A percentile compares a stretch with the other conserved stretches of the same genome.
Conservation (phyloP, 2,797 vertebrate genomes). For the Allobates femoralis region DNA sequence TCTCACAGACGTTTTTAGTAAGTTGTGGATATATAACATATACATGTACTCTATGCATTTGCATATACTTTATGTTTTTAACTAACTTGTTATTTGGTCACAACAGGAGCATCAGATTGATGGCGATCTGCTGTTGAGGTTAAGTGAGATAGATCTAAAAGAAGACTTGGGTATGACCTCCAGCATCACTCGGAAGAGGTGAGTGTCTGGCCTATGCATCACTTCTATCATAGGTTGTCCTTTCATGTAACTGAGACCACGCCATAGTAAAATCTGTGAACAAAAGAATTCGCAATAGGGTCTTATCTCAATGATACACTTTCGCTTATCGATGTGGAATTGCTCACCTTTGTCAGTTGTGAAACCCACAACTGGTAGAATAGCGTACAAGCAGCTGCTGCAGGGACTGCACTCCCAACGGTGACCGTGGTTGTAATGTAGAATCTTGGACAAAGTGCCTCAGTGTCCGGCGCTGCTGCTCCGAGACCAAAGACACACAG, state of each 20-base stretch:
- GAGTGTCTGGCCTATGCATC: conserved; percentile 32
- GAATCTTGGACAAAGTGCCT: no score
- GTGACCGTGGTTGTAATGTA: no score
- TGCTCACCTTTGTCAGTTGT: no score
- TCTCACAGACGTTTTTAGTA: conserved; percentile 88
- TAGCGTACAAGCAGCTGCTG: no score
- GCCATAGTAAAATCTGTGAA: no score
- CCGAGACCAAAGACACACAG: no score
- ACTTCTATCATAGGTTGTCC: background rate
- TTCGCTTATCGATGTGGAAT: no score
- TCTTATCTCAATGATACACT: no score
- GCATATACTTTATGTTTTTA: background rate
- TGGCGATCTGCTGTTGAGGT: conserved; percentile 90
- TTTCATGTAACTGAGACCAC: background rate
- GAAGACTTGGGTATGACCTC: conserved; percentile 86
- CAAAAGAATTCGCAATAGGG: no score
- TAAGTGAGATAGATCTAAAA: conserved; percentile 87
- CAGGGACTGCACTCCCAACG: no score
- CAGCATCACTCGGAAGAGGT: conserved; percentile 89
- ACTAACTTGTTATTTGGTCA: conserved; percentile 11
- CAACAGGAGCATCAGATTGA: conserved; percentile 92
- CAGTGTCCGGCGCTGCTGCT: no score
- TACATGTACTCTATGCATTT: background rate
- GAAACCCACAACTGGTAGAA: no score
- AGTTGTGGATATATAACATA: conserved; percentile 7